These are phyloP conservation scores for Acromyrmex charruanus DNA, from an alignment of 1,140 invertebrate genomes.

Conservation along the genomic window DNA sequence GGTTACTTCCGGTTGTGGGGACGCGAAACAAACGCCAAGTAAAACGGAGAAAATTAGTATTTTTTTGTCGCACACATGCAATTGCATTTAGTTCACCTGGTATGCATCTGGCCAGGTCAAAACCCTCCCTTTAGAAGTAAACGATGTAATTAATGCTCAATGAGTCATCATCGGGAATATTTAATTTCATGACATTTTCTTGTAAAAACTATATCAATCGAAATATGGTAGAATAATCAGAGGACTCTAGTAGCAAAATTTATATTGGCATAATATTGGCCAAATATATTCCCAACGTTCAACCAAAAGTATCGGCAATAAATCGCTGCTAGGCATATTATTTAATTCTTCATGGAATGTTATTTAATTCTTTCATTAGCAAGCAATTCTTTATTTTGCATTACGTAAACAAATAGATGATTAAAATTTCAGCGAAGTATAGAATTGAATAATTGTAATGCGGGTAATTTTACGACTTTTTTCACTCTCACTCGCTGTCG, in stretches of 20 bases:
- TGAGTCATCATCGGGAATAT: neutral
- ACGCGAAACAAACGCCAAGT: constrained; percentile 64
- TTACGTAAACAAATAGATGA: constrained; percentile 3
- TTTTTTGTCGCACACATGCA: constrained; percentile 45
- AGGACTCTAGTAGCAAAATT: no score
- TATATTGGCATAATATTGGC: no score
- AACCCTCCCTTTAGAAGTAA: neutral
- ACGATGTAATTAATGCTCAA: neutral
- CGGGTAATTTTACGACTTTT: constrained; percentile 56
- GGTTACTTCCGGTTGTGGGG: constrained; percentile 66
- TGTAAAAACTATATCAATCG: neutral
- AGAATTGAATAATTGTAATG: neutral
- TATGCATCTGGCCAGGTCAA: constrained; percentile 64
- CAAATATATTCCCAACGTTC: no score
- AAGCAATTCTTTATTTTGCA: neutral
- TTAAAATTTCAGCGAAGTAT: neutral
- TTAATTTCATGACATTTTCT: neutral
- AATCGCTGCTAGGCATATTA: neutral
- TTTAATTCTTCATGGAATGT: neutral
- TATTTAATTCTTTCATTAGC: neutral
- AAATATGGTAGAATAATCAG: neutral
- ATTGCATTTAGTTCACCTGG: constrained; percentile 66
- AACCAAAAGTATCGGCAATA: no score
- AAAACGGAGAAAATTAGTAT: constrained; percentile 70
- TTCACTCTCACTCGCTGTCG: constrained; percentile 10